Evolutionary conservation across 2,888 invertebrate species (phyloP).

Genomic region (Hipparchia sbordonii): DNA sequence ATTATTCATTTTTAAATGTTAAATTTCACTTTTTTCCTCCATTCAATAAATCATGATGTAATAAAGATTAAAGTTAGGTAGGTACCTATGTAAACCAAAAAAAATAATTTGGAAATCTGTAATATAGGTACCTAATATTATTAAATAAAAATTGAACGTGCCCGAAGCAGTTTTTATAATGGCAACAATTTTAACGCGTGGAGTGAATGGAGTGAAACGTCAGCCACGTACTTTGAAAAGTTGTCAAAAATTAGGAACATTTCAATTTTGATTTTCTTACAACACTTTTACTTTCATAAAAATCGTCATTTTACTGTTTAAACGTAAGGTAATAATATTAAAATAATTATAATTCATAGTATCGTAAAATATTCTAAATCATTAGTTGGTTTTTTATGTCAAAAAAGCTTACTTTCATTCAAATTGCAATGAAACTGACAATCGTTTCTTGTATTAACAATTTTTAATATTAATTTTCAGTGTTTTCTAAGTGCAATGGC

Average conservation of each 20-base stretch:
- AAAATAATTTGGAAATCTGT: too few species aligned
- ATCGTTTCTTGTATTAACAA: not conserved
- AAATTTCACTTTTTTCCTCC: too few species aligned
- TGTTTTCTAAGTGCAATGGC: conserved; percentile 70
- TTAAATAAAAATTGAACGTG: conserved; percentile 20
- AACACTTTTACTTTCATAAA: conserved; percentile 33
- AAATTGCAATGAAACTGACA: conserved; percentile 7
- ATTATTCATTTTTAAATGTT: too few species aligned
- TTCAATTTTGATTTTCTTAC: conserved; percentile 46
- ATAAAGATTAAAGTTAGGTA: too few species aligned
- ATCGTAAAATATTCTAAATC: conserved; percentile 19
- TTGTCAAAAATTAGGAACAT: conserved; percentile 47
- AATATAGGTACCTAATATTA: too few species aligned
- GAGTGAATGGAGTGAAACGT: conserved; percentile 82
- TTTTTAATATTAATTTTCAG: conserved; percentile 21
- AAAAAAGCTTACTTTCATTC: conserved; percentile 28
- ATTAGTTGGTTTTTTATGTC: conserved; percentile 2
- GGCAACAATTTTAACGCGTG: conserved; percentile 70
- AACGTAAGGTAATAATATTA: conserved; percentile 44
- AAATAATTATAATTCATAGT: conserved; percentile 1
- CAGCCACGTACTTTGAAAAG: conserved; percentile 72
- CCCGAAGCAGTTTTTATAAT: conserved; percentile 20
- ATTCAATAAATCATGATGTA: too few species aligned
- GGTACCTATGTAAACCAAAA: too few species aligned
- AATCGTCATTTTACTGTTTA: conserved; percentile 39